These are phyloP conservation scores for Tricholaema leucomelas DNA, from an alignment of 2,113 vertebrate species.

Conservation along the genomic window DNA sequence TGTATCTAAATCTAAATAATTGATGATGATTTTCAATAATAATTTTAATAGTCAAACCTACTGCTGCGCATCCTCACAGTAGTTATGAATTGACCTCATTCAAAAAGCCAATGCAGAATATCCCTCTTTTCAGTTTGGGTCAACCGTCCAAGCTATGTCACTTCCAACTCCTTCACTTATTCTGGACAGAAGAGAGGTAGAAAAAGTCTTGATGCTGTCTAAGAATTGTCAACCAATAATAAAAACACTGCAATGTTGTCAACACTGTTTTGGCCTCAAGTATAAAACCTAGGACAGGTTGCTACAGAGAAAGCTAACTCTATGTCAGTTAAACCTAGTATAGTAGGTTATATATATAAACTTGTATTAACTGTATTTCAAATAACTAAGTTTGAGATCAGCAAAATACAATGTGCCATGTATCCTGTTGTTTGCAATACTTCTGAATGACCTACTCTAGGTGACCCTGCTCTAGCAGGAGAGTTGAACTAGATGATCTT, in stretches of 20 bases:
- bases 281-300: neutral
- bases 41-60: neutral
- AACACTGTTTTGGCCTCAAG: neutral
- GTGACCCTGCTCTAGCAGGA: no score
- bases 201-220: neutral
- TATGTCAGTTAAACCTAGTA: neutral
- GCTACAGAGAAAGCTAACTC: neutral
- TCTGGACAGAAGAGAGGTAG: fast-evolving
- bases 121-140: neutral
- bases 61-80: neutral
- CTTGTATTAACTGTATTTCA: neutral
- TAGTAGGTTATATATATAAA: no score
- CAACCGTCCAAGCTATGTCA: neutral
- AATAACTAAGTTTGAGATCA: neutral
- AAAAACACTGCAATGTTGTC: neutral
- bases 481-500: no score
- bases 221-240: neutral
- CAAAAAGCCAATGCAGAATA: neutral
- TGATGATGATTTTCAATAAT: neutral
- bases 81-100: neutral
- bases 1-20: neutral
- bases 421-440: neutral
- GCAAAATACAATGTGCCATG: fast-evolving
- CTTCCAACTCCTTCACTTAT: neutral
- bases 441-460: neutral